Base-by-base conservation (phyloP, 2,113 vertebrate species). In the Cyprinodon tularosa region DNA sequence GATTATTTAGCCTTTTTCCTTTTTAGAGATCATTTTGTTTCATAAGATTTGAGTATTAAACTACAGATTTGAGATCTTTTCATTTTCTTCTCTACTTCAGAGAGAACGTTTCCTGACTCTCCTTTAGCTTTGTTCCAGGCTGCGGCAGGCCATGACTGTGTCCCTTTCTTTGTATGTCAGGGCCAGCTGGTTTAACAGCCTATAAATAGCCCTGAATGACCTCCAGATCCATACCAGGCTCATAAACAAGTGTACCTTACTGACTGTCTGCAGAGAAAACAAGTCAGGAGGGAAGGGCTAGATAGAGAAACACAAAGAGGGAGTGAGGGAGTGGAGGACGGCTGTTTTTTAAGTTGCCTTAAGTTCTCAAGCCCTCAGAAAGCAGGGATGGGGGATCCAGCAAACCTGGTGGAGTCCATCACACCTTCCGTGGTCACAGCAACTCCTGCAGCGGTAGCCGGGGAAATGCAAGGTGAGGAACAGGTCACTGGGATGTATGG, bases 121-220 rank as follows among this genome's bases (percentile, higher is more conserved):
- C 38, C n/a, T 12, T 29, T 12, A 11, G 6, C 65, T 29, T 20
- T 47, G 40, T 22, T 66, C 17, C 62, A 42, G 38, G 67, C 38
- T 66, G 68, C 63, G 68, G 42, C 44, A 63, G 53, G 36, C 71
- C 38, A 42, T 61, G 39, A 68, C 45, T 79, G 17, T 57, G 50
- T 57, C n/a, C 20, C 50, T 57, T 57, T n/a, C 20, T 57, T 8
- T 57, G 39, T 2, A 36, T 76, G 82, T 83, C 86, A 84, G 50
- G 64, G 69, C 82, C 88, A 87, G 89, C 89, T 88, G 83, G 38
- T 86, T 44, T 64, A 75, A 83, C 76, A 47, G 77, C 69, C 88
- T 93, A 94, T 87, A 92, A 92, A 94, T 93, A 94, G 70, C 74
- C 75, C 48, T 13, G 11, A 64, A 78, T 80, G 86, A 85, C 81